Percentiles rank a stretch among this genome's conserved stretches.
Evolutionary conservation across 2,888 invertebrate species (phyloP).

Genomic region (Drosophila parthenogenetica): DNA sequence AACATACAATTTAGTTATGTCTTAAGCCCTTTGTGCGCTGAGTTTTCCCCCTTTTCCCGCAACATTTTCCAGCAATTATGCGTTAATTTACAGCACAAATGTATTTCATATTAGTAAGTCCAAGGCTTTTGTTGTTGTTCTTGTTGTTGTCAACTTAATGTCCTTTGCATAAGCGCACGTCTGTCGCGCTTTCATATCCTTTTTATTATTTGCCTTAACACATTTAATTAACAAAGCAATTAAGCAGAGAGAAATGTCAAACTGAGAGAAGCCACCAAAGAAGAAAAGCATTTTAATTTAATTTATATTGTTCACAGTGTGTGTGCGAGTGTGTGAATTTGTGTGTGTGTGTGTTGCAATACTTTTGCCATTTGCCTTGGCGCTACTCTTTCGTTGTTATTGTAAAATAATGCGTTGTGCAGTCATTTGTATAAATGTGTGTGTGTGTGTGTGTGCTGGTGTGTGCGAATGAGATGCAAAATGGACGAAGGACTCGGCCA

Average conservation of each 20-base stretch:
- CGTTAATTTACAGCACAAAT: conserved; percentile 67
- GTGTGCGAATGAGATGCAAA: conserved; percentile 35
- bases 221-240: conserved; percentile 81
- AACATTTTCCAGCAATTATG: conserved; percentile 56
- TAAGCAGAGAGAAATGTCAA: conserved; percentile 71
- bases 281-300: conserved; percentile 69
- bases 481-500: conserved; percentile 47
- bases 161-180: conserved; percentile 60
- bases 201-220: conserved; percentile 65
- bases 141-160: conserved; percentile 66
- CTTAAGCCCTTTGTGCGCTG: neutral
- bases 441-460: conserved; percentile 12
- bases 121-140: conserved; percentile 45
- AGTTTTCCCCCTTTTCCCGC: conserved; percentile 15
- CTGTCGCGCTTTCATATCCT: conserved; percentile 56
- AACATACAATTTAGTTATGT: conserved; percentile 52
- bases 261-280: conserved; percentile 29
- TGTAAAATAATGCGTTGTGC: conserved; percentile 63
- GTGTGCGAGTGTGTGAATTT: conserved; percentile 2
- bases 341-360: conserved; percentile 27
- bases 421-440: conserved; percentile 33
- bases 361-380: conserved; percentile 44
- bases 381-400: conserved; percentile 39
- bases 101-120: conserved; percentile 69
- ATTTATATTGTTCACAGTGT: conserved; percentile 56